phyloP scores from a whole-genome alignment of 2,113 vertebrate genomes.

The Neomonachus schauinslandi region DNA sequence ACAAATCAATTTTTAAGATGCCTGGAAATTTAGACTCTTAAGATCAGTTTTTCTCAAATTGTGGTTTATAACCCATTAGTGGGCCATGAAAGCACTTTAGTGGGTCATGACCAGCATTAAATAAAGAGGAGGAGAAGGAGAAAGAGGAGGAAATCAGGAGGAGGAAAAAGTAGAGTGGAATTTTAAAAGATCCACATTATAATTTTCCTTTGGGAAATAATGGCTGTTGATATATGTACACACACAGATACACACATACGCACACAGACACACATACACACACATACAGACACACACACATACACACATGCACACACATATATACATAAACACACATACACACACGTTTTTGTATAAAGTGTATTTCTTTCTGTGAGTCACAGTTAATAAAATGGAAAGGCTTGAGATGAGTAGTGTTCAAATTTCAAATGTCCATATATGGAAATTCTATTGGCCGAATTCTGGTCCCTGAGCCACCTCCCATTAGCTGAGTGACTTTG shows the following conservation, averaged over 20 bases:
- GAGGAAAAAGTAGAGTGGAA: neutral
- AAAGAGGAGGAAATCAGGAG: neutral
- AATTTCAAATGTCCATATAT: constrained; percentile 11
- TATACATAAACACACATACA: neutral
- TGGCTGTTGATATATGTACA: neutral
- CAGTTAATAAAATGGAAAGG: neutral
- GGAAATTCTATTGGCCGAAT: neutral
- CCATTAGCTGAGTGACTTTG: neutral
- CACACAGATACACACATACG: neutral
- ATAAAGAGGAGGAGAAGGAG: neutral
- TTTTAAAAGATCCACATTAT: constrained; percentile 27
- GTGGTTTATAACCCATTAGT: constrained; percentile 51
- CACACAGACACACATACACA: neutral
- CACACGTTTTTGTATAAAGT: neutral
- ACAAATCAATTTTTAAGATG: constrained; percentile 55
- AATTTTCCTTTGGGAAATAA: constrained; percentile 41
- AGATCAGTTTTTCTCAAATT: constrained; percentile 56
- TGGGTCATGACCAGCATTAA: constrained; percentile 43
- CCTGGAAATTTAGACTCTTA: constrained; percentile 51
- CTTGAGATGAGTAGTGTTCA: neutral
- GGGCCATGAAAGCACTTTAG: constrained; percentile 61
- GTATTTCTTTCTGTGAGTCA: neutral
- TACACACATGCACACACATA: neutral
- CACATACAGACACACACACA: neutral
- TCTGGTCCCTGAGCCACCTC: neutral